Conservation (phyloP, 2,797 vertebrate species). For the Enteromius viviparus region DNA sequence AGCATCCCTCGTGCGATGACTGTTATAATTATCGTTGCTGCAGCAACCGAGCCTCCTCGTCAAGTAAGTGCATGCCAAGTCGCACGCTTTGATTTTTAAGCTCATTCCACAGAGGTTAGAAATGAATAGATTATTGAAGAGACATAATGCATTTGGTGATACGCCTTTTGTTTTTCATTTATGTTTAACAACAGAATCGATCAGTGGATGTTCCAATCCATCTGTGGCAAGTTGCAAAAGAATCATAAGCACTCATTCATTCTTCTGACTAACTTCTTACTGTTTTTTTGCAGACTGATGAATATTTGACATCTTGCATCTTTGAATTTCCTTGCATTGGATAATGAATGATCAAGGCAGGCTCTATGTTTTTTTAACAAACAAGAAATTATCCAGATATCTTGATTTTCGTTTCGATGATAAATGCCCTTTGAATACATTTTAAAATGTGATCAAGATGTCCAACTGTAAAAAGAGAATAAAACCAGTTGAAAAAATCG, state of each 20-base stretch:
- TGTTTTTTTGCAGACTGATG: background rate
- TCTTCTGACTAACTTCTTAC: background rate
- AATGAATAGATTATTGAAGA: slow-evolving; percentile 50
- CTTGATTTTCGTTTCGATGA: background rate
- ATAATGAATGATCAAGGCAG: background rate
- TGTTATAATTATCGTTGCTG: slow-evolving; percentile 50
- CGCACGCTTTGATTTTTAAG: slow-evolving; percentile 32
- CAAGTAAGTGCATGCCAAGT: slow-evolving; percentile 33
- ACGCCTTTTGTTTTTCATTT: slow-evolving; percentile 20
- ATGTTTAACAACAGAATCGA: slow-evolving; percentile 32
- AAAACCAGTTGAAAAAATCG: background rate
- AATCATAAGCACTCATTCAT: background rate
- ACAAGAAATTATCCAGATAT: background rate
- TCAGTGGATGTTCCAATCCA: background rate
- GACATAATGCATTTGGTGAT: slow-evolving; percentile 35
- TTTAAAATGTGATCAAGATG: background rate
- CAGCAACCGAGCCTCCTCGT: slow-evolving; percentile 48
- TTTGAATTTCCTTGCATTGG: background rate
- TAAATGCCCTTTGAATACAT: background rate
- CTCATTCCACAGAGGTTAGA: slow-evolving; percentile 41
- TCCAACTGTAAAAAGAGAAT: background rate
- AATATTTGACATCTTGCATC: background rate
- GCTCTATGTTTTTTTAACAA: background rate
- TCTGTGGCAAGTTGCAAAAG: background rate
- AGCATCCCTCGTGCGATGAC: slow-evolving; percentile 43